Base-by-base conservation (phyloP, 2,797 vertebrate species). In the Lutjanus argentimaculatus region DNA sequence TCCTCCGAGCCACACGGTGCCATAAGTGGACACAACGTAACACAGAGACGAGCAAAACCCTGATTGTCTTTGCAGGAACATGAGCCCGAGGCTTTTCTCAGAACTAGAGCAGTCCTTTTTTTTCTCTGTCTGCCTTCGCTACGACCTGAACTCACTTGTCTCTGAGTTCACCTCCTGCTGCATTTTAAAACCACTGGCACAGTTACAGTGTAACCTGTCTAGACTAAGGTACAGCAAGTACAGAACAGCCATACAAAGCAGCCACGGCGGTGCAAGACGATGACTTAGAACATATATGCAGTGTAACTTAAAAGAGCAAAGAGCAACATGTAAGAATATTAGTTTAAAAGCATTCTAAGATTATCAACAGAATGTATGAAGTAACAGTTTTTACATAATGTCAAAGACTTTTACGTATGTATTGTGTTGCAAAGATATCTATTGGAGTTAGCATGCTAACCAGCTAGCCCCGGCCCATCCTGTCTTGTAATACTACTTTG, bases 11-110 rank as follows among this genome's bases (percentile, higher is more conserved):
- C 40, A n/a, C 40, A n/a, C 48, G 17, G 52, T 1, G 52, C 46
- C 56, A 59, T 71, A 55, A 85, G 67, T 61, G 83, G 85, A 88
- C 74, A 63, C 65, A 84, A 75, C 67, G 64, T 75, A 67, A 85
- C 79, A 72, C 76, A 72, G 78, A 78, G 79, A 77, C 1, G 9
- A 79, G 75, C 72, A 21, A 67, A 79, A 67, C 72, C 55, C 51
- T 88, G 80, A 91, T 82, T 84, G 87, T 88, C 79, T 89, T 79
- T 79, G 74, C 65, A 51, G 57, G 85, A 88, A 90, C 82, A 89
- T 49, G 68, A 85, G 82, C 92, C 89, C 0, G 36, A 78, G 88
- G 90, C 86, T 69, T 62, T 67, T 79, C 68, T 76, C 57, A 58
- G 65, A 92, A 88, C 49, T 87, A 21, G 88, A 92, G 71, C 87